Conservation (phyloP, 2,888 invertebrate species). For the Hydropsyche betteni region DNA sequence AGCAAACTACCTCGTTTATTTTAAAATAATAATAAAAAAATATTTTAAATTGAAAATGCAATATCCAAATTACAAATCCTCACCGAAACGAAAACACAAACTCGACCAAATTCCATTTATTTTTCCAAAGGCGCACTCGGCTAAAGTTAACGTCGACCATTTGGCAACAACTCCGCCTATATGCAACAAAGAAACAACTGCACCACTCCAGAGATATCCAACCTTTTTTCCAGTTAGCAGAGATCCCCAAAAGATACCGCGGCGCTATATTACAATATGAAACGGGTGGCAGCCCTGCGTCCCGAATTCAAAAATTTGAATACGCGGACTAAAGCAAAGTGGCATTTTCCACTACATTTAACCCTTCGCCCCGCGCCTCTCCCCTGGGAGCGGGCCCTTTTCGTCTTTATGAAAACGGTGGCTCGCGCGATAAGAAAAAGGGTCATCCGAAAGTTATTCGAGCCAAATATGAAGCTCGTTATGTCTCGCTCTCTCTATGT, state of each 20-base stretch:
- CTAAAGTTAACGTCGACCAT: slow-evolving; percentile 21
- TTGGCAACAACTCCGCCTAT: slow-evolving; percentile 14
- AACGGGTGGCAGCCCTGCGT: no score
- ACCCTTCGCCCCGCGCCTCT: slow-evolving; percentile 19
- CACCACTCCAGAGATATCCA: no score
- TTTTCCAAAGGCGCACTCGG: background rate
- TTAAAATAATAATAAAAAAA: no score
- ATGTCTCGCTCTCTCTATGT: background rate
- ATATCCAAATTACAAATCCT: no score
- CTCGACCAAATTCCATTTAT: background rate
- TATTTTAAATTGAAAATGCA: no score
- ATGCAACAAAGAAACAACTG: background rate
- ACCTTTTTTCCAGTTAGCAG: no score
- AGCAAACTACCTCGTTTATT: no score
- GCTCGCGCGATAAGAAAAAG: slow-evolving; percentile 45
- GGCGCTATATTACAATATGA: no score
- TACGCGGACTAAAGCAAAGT: slow-evolving; percentile 45
- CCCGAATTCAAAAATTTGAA: slow-evolving; percentile 39
- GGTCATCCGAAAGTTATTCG: slow-evolving; percentile 46
- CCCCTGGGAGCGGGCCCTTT: slow-evolving; percentile 13
- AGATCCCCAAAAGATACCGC: no score
- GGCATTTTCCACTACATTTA: slow-evolving; percentile 50
- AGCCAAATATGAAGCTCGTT: slow-evolving; percentile 39
- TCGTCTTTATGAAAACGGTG: slow-evolving; percentile 40
- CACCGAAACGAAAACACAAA: no score